Base-by-base conservation (phyloP, 2,888 invertebrate genomes). In the Achlya flavicornis region DNA sequence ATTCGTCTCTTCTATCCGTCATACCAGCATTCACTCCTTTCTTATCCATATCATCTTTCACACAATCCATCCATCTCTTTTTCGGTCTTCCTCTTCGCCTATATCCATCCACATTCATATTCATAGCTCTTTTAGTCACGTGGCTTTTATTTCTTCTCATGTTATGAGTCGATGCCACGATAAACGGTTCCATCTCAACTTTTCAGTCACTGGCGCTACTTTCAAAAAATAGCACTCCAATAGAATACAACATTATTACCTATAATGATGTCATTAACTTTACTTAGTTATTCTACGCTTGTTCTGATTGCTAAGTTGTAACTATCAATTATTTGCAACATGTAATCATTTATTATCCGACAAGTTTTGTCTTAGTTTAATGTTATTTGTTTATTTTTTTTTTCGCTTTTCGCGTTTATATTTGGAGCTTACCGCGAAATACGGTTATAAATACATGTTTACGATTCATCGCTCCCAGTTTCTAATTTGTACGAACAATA, bases 361-460 rank as follows among this genome's bases (percentile, higher is more conserved):
- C 19, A 53, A 19, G 16, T 19, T 53, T 53, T 19, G 3, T 6
- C 53, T 19, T 8, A 53, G 53, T 3, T 53, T 19, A 10, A 16
- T 19, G 19, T 19, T 53, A 53, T 53, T 53, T 10, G 19, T 19
- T 53, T 53, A 19, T 53, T n/a, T n/a, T n/a, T n/a, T n/a, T n/a
- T n/a, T n/a, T n/a, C n/a, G n/a, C n/a, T n/a, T n/a, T 53, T 10
- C 1, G 19, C 19, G 53, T 53, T 65, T 66, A 63, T 53, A 65
- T 66, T 63, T 68, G 66, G 63, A 64, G 57, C 64, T 69, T 81
- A 71, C 78, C 63, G 26, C 74, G 82, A 82, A 82, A 63, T 19
- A 65, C 72, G 65, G 68, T 71, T 70, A 75, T 76, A 70, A 65
- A 74, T 64, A 68, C 69, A 63, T 77, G 78, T 82, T 83, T 79